Percentiles rank a stretch among this genome's conserved stretches.
These are phyloP conservation scores for Anguilla megastoma DNA, from an alignment of 2,797 vertebrate genomes.

Conservation along the genomic window DNA sequence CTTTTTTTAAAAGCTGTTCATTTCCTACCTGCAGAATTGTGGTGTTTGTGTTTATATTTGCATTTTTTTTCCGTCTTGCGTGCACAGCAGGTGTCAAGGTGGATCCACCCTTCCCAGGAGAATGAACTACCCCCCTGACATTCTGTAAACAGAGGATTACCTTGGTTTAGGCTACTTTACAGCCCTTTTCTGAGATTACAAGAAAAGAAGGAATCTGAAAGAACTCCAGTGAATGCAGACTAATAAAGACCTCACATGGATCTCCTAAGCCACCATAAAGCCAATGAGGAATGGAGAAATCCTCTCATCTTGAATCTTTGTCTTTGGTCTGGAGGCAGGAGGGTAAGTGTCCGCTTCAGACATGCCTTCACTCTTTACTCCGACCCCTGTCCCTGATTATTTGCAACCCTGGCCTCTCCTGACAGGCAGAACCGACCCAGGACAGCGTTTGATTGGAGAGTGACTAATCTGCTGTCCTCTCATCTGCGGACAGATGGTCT, in stretches of 20 bases:
- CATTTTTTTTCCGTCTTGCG: background rate
- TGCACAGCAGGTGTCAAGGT: background rate
- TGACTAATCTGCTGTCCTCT: background rate
- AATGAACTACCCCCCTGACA: background rate
- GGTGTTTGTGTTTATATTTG: background rate
- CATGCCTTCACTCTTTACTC: background rate
- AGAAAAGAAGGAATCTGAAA: background rate
- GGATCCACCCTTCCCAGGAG: background rate
- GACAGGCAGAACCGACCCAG: background rate
- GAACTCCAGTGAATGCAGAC: constrained; percentile 1
- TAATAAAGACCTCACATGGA: background rate
- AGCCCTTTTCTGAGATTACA: background rate
- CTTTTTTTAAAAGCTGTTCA: background rate
- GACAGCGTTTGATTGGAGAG: background rate
- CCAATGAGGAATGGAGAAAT: background rate
- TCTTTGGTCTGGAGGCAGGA: background rate
- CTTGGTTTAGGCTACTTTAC: background rate
- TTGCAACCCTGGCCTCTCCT: background rate
- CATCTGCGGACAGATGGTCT: background rate
- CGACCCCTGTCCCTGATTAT: background rate
- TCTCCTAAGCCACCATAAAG: background rate
- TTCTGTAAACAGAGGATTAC: constrained; percentile 10
- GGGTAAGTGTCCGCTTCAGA: background rate
- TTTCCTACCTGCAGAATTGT: too few species aligned
- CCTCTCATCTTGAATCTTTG: background rate